Evolutionary conservation across 2,113 vertebrate genomes (phyloP), one percentile per base, ranked within the genome.

Genomic region (Eptesicus fuscus): DNA sequence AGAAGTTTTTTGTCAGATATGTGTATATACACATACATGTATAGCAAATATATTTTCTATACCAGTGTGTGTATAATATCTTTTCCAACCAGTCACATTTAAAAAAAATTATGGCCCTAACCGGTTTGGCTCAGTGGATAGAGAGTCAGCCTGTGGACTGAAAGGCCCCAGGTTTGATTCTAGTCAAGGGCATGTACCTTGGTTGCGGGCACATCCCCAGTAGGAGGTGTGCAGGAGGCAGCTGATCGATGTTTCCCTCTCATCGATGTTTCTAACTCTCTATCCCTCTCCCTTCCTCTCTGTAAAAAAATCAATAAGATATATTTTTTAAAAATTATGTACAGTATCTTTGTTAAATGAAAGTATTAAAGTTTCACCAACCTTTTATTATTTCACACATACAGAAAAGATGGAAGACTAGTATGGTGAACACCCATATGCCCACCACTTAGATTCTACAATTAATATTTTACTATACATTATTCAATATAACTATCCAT

Each of bases 371-470:
- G 71, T 83, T 86, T 83, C 32, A 87, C 70, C 4, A 37, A 49
- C 9, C 22, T 84, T 94, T 91, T 91, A 88, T 85, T 93, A 56
- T 73, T 94, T 88, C 30, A 85, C 61, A 61, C 30, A 85, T 51
- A 61, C 1, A 94, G 44, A 70, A 88, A 88, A 79, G 2, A 63
- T 88, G 67, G 35, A 83, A 91, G 13, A 74, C 90, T 74, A 84
- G 22, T 77, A 78, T 61, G 63, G 5, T n/a, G 22, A 82, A 89
- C 25, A 95, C 9, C 37, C 40, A 76, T 87, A 91, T 90, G 56
- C 71, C 63, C 9, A 86, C 51, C 9, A 35, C 9, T 42, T 30
- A 30, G 61, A 92, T 70, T 94, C 84, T 83, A 28, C 9, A 78
- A 85, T 63, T 80, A 85, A 63, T 67, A 83, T 74, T 47, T 56